Evolutionary conservation across 2,113 vertebrate genomes (phyloP).

Genomic region (Leucoraja erinaceus): DNA sequence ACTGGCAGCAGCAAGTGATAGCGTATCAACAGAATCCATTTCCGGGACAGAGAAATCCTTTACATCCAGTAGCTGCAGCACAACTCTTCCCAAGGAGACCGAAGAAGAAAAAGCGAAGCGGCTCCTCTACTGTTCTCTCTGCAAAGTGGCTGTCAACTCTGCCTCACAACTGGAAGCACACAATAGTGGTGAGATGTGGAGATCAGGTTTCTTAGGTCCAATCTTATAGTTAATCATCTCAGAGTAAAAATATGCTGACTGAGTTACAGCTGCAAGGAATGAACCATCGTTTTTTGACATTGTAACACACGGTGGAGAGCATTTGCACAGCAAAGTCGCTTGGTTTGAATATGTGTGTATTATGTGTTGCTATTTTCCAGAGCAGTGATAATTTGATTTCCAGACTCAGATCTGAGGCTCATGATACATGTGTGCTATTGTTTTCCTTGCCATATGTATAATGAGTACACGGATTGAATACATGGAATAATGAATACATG

Average conservation of each 20-base stretch:
- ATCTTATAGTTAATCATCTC: slow-evolving; percentile 50
- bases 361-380: no score
- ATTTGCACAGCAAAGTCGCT: not conserved
- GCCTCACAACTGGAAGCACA: slow-evolving; percentile 94
- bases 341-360: no score
- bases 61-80: slow-evolving; percentile 52
- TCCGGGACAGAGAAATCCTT: slow-evolving; percentile 63
- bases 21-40: slow-evolving; percentile 61
- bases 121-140: slow-evolving; percentile 94
- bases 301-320: not conserved
- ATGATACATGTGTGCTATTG: no score
- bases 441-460: no score
- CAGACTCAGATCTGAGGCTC: no score
- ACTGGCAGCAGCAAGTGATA: slow-evolving; percentile 53
- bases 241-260: slow-evolving; percentile 43
- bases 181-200: slow-evolving; percentile 79
- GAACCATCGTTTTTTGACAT: no score
- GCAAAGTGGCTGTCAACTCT: slow-evolving; percentile 97
- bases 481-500: no score
- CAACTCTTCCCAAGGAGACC: slow-evolving; percentile 65
- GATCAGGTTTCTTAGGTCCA: slow-evolving; percentile 47
- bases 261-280: not conserved
- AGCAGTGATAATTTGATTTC: no score
- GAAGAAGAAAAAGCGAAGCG: slow-evolving; percentile 91
- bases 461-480: no score